Evolutionary conservation across 2,113 vertebrate genomes (phyloP), one percentile per base, ranked within the genome.

Genomic region (Galeopterus variegatus): DNA sequence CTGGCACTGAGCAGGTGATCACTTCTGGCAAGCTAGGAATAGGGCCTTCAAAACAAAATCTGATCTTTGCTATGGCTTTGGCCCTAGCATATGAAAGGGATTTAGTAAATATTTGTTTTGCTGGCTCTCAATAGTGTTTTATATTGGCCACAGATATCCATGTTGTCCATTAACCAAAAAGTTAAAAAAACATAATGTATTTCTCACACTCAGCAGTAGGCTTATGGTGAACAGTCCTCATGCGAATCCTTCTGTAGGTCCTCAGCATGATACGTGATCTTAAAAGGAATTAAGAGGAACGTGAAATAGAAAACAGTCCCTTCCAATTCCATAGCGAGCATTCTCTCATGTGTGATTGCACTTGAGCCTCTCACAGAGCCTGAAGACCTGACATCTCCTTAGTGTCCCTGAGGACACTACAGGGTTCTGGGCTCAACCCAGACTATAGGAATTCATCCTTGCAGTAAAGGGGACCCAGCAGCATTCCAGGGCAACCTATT

Each of bases 41-140:
- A 75, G 50, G 36, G 56, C 45, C 50, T 73, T 92, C 67, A 82
- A 33, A 90, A 90, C n/a, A 79, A 90, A 69, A 94, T 81, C 50
- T 82, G 45, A 81, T 72, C 33, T 90, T 80, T 62, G 54, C 60
- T 67, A 10, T 65, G 88, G 69, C 62, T 21, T 80, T 87, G 48
- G 48, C 26, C 12, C 70, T 84, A n/a, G 31, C 41, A n/a, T 73
- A 50, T 12, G 28, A 65, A 77, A 83, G 56, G 15, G 6, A 6
- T 50, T 95, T 90, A 48, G 67, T 93, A 92, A 85, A 76, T 52
- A 90, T 92, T 90, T 84, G 64, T 36, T 82, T 95, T 94, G n/a
- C 36, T 95, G 65, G 70, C 23, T 87, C 21, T 54, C 45, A 95
- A 31, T 70, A 76, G 33, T 79, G 8, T 64, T 88, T 93, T 91